Percentiles rank a stretch among this genome's conserved stretches.
Evolutionary conservation across 2,888 invertebrate species (phyloP).

Genomic region (Ophion costatus): DNA sequence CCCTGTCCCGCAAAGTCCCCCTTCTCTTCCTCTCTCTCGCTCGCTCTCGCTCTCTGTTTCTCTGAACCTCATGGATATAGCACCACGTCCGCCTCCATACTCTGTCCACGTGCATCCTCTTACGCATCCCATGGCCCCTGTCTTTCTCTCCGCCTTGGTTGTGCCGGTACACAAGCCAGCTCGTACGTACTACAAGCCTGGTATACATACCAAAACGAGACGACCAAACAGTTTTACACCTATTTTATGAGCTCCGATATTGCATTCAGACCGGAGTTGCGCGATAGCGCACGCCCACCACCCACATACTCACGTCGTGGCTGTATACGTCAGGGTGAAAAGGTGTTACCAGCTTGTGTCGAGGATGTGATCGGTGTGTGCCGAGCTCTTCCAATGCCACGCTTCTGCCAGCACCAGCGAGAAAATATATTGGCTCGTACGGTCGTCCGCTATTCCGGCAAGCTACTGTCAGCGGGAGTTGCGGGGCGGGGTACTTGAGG

Average conservation of each 20-base stretch:
- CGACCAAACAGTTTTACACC: constrained; percentile 79
- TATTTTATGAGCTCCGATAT: constrained; percentile 79
- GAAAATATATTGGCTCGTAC: constrained; percentile 63
- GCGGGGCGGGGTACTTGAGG: too few species aligned
- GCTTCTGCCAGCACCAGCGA: constrained; percentile 44
- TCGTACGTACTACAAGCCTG: constrained; percentile 57
- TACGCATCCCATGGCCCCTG: constrained; percentile 20
- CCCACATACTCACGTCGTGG: constrained; percentile 25
- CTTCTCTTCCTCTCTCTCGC: too few species aligned
- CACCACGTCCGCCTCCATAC: neutral
- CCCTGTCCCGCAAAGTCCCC: neutral
- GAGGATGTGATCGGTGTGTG: constrained; percentile 39
- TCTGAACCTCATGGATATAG: constrained; percentile 27
- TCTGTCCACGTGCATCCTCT: constrained; percentile 14
- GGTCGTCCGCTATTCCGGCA: constrained; percentile 31
- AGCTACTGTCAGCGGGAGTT: neutral
- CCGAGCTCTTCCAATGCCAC: constrained; percentile 49
- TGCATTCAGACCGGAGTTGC: constrained; percentile 74
- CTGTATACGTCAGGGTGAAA: constrained; percentile 39
- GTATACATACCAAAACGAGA: constrained; percentile 59
- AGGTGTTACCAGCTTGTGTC: constrained; percentile 20
- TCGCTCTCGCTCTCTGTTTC: neutral
- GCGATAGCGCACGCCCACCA: constrained; percentile 76
- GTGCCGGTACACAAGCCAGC: constrained; percentile 43
- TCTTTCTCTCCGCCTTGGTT: constrained; percentile 10